phyloP scores from a whole-genome alignment of 1,140 invertebrate genomes.

The Muscidifurax raptorellus region DNA sequence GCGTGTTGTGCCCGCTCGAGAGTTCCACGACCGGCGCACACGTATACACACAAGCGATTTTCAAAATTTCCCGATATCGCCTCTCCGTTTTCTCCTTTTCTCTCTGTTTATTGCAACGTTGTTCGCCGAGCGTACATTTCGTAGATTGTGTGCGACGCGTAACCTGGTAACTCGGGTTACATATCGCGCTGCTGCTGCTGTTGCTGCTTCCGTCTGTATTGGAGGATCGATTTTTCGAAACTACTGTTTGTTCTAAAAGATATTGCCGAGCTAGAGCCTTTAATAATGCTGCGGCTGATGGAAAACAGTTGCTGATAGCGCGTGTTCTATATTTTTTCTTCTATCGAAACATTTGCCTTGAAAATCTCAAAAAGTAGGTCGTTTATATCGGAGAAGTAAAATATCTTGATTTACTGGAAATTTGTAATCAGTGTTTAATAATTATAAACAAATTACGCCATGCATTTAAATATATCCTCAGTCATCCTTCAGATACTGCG shows the following conservation, averaged over 20 bases:
- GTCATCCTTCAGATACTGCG: neutral
- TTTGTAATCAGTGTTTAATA: too few relatives aligned
- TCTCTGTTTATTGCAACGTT: neutral
- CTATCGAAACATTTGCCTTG: neutral
- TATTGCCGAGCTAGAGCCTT: neutral
- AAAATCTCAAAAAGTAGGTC: too few relatives aligned
- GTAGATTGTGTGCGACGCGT: neutral
- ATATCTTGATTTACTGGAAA: too few relatives aligned
- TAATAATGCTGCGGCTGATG: neutral
- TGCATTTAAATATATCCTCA: neutral
- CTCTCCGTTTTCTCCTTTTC: neutral
- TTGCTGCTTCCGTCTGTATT: too few relatives aligned
- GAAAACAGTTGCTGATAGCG: neutral
- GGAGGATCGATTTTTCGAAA: neutral
- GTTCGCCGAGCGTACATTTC: neutral
- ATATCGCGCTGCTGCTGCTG: neutral
- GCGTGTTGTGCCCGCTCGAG: neutral
- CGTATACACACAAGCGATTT: neutral
- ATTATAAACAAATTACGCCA: too few relatives aligned
- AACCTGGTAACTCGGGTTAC: neutral
- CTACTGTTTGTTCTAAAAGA: neutral
- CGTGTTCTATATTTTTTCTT: too few relatives aligned
- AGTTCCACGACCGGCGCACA: neutral
- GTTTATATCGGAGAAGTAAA: too few relatives aligned
- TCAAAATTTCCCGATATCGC: constrained; percentile 10